Percentiles rank a stretch among this genome's conserved stretches.
Evolutionary conservation across 2,113 vertebrate genomes (phyloP).

Genomic region (Calidris pugnax): DNA sequence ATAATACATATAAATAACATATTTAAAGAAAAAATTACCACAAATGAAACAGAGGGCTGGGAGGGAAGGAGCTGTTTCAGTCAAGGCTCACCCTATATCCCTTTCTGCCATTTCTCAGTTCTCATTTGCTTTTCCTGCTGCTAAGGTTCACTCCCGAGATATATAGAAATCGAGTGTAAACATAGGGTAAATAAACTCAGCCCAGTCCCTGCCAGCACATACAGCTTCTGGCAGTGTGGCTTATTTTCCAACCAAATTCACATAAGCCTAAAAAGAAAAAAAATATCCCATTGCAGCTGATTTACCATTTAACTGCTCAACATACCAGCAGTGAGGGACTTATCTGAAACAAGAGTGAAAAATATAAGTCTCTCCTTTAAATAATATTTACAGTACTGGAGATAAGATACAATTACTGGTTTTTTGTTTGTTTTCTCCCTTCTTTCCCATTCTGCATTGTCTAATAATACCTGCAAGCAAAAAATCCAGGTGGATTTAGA

Average conservation of each 20-base stretch:
- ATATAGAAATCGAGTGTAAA: background rate
- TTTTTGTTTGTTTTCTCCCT: too few species aligned
- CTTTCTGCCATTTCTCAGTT: background rate
- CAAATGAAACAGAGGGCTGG: background rate
- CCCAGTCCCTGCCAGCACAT: background rate
- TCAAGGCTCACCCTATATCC: background rate
- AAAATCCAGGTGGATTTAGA: background rate
- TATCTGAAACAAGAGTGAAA: background rate
- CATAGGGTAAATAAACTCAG: background rate
- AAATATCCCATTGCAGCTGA: background rate
- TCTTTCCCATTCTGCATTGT: background rate
- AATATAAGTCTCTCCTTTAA: background rate
- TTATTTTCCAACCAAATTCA: background rate
- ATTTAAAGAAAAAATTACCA: background rate
- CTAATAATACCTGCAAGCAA: background rate
- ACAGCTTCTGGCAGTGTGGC: fast-evolving
- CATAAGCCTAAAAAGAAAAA: background rate
- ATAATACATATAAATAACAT: background rate
- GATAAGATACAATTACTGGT: background rate
- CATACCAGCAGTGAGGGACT: background rate
- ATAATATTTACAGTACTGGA: background rate
- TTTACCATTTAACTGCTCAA: background rate
- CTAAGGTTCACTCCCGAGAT: background rate
- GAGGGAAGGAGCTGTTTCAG: background rate
- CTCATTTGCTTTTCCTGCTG: background rate